Evolutionary conservation across 2,797 vertebrate genomes (phyloP).

Genomic region (Toxotes lorentzi): DNA sequence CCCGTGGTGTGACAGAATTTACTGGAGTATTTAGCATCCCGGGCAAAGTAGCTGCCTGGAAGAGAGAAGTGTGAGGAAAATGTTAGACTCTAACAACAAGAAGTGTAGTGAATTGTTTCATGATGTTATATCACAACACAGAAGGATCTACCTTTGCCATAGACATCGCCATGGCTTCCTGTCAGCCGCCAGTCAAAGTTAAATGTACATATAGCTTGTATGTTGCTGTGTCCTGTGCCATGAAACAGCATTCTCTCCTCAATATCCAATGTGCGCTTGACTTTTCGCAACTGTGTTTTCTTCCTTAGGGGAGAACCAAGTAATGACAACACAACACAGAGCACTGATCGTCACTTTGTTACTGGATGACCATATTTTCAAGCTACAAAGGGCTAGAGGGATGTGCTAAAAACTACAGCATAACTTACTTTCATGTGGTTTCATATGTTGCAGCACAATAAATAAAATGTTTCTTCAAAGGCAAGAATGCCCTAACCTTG

Average conservation of each 20-base stretch:
- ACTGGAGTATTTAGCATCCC: constrained; percentile 94
- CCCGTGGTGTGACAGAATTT: constrained; percentile 94
- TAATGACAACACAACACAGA: constrained; percentile 57
- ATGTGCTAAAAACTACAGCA: not conserved
- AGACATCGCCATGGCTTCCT: constrained; percentile 93
- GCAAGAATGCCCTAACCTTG: not conserved
- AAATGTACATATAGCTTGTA: constrained; percentile 97
- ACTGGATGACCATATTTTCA: not conserved
- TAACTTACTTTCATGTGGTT: not conserved
- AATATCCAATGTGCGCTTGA: constrained; percentile 89
- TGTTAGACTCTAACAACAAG: constrained; percentile 4
- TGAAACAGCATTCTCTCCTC: constrained; percentile 98
- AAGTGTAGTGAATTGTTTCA: not conserved
- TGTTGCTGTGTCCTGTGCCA: constrained; percentile 94
- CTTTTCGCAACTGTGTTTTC: constrained; percentile 95
- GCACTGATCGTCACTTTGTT: constrained; percentile 31
- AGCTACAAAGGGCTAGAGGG: not conserved
- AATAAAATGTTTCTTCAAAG: not conserved
- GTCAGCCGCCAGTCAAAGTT: constrained; percentile 99
- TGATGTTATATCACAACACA: constrained; percentile 23
- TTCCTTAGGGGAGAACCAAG: constrained; percentile 86
- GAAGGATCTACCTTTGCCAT: constrained; percentile 92
- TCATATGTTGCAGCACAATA: constrained; percentile 8
- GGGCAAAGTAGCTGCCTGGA: constrained; percentile 96
- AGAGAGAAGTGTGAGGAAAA: not conserved